Conservation (phyloP, 2,888 invertebrate genomes). For the Eremobia ochroleuca region DNA sequence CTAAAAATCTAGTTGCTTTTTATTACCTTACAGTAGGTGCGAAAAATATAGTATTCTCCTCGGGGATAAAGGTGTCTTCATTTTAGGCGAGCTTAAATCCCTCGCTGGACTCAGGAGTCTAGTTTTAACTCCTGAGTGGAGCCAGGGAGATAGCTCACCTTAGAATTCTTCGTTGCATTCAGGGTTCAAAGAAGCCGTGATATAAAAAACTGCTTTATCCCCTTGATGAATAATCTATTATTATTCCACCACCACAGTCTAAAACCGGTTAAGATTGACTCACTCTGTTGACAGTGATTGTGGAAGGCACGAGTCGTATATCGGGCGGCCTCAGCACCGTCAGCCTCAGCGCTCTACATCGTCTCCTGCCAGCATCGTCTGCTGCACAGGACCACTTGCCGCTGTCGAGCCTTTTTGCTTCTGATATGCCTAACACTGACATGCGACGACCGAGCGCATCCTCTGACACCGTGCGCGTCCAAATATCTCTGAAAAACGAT, state of each 20-base stretch:
- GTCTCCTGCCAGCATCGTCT: constrained; percentile 93
- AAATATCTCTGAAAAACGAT: constrained; percentile 91
- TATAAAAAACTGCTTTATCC: neutral
- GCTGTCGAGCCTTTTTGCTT: constrained; percentile 93
- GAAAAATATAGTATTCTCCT: neutral
- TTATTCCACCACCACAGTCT: neutral
- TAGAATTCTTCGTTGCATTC: neutral
- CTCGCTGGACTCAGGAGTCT: neutral
- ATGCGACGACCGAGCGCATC: constrained; percentile 89
- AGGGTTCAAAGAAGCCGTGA: neutral
- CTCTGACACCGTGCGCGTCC: constrained; percentile 92
- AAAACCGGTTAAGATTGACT: neutral
- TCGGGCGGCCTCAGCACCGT: constrained; percentile 92
- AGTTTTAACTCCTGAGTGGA: neutral
- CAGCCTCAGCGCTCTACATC: constrained; percentile 92
- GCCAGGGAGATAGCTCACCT: neutral
- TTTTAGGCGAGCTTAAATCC: neutral
- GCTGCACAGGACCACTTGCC: constrained; percentile 96
- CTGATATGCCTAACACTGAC: constrained; percentile 93
- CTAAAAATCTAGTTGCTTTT: neutral
- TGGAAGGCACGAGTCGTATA: constrained; percentile 93
- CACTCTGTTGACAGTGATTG: constrained; percentile 93
- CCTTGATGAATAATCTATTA: neutral
- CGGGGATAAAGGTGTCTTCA: neutral
- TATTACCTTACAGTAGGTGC: neutral